Evolutionary conservation across 2,797 vertebrate species (phyloP).

Genomic region (Enteromius anoplus): DNA sequence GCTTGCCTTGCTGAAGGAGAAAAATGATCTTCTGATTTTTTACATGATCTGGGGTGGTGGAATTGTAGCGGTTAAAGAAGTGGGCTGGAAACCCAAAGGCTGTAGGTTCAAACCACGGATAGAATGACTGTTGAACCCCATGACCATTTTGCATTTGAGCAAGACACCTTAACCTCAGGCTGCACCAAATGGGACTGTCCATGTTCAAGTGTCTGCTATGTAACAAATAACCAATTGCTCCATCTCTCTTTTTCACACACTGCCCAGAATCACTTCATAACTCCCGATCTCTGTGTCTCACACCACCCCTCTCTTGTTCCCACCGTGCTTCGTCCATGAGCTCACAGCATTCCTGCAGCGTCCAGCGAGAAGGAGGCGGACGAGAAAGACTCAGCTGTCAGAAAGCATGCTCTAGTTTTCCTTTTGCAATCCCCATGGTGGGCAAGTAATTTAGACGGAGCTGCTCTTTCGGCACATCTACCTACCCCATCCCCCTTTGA

Average conservation of each 20-base stretch:
- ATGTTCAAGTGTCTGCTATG: neutral
- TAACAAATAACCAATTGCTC: constrained; percentile 22
- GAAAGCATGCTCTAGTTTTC: constrained; percentile 65
- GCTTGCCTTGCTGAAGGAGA: neutral
- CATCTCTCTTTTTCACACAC: constrained; percentile 1
- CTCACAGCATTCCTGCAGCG: constrained; percentile 68
- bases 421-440: constrained; percentile 59
- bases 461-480: constrained; percentile 50
- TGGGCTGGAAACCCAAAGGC: neutral
- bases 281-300: constrained; percentile 5
- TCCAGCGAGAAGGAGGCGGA: constrained; percentile 37
- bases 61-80: neutral
- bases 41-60: neutral
- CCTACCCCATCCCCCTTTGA: neutral
- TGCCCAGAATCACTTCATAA: constrained; percentile 2
- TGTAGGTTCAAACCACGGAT: neutral
- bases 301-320: constrained; percentile 28
- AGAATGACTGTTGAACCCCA: constrained; percentile 6
- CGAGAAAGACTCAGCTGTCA: constrained; percentile 61
- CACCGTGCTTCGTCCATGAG: constrained; percentile 61
- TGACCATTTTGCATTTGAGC: neutral
- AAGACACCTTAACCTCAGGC: constrained; percentile 9
- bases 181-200: neutral
- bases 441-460: constrained; percentile 56
- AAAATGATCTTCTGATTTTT: neutral